phyloP scores from a whole-genome alignment of 1,140 invertebrate species.

The Drosophila willistoni region DNA sequence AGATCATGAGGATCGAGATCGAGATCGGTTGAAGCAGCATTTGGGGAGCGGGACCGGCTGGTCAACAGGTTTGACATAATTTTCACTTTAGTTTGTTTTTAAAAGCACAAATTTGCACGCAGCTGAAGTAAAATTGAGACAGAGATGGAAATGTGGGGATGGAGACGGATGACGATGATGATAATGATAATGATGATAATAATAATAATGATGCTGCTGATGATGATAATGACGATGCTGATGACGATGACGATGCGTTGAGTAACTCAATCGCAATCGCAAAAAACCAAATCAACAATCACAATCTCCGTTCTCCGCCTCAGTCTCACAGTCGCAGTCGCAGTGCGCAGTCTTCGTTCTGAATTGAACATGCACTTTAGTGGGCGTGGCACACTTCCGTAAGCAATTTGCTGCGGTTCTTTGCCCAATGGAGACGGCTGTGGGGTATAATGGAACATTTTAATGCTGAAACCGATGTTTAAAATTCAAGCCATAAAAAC shows the following conservation, averaged over 20 bases:
- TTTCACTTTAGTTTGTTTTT: slow-evolving; percentile 79
- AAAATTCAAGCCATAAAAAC: slow-evolving; percentile 68
- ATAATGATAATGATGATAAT: slow-evolving; percentile 44
- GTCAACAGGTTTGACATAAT: slow-evolving; percentile 79
- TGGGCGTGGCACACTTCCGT: slow-evolving; percentile 77
- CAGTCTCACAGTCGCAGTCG: neutral
- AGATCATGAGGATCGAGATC: slow-evolving; percentile 24
- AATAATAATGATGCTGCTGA: slow-evolving; percentile 35
- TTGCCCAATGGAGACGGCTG: slow-evolving; percentile 33
- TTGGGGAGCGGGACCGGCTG: slow-evolving; percentile 18
- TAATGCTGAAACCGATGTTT: slow-evolving; percentile 77
- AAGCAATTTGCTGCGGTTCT: slow-evolving; percentile 75
- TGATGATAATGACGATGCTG: slow-evolving; percentile 35
- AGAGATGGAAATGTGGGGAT: slow-evolving; percentile 2
- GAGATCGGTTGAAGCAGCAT: slow-evolving; percentile 30
- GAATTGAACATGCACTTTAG: slow-evolving; percentile 57
- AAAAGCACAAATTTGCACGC: slow-evolving; percentile 77
- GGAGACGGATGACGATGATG: slow-evolving; percentile 14
- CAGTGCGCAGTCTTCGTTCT: slow-evolving; percentile 1
- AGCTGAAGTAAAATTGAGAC: slow-evolving; percentile 35
- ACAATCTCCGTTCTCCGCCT: slow-evolving; percentile 18
- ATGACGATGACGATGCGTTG: slow-evolving; percentile 47
- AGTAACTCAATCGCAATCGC: slow-evolving; percentile 68
- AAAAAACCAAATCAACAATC: slow-evolving; percentile 30
- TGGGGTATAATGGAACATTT: slow-evolving; percentile 77